These are phyloP conservation scores for Procambarus clarkii DNA, from an alignment of 1,140 invertebrate species.

Conservation along the genomic window DNA sequence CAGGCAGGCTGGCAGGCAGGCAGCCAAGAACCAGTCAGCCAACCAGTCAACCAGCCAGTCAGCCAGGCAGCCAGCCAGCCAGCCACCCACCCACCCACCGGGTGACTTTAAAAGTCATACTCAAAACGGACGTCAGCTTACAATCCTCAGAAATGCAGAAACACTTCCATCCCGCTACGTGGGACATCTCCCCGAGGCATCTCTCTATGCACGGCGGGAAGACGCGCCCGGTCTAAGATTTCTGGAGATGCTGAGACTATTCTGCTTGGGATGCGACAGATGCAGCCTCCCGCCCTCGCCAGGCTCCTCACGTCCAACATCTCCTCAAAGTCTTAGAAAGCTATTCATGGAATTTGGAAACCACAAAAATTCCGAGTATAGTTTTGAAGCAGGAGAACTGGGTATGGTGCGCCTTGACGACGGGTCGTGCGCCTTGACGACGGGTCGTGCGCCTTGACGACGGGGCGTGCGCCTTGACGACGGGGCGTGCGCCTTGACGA, in stretches of 20 bases:
- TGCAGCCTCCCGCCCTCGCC: not conserved
- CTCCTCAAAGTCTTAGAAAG: not conserved
- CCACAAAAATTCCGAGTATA: not conserved
- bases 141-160: too few species aligned
- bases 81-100: too few species aligned
- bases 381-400: not conserved
- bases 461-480: too few species aligned
- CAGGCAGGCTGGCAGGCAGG: too few species aligned
- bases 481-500: too few species aligned
- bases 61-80: too few species aligned
- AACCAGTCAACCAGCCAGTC: too few species aligned
- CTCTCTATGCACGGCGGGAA: not conserved
- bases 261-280: not conserved
- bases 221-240: not conserved
- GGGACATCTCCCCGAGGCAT: not conserved
- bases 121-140: too few species aligned
- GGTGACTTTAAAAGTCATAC: too few species aligned
- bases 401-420: not conserved
- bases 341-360: not conserved
- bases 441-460: not conserved
- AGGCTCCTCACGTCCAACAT: not conserved
- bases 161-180: not conserved
- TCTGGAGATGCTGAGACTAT: not conserved
- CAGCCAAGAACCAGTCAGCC: too few species aligned
- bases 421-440: not conserved